phyloP scores from a whole-genome alignment of 2,888 invertebrate genomes.

The Pterostichus niger region DNA sequence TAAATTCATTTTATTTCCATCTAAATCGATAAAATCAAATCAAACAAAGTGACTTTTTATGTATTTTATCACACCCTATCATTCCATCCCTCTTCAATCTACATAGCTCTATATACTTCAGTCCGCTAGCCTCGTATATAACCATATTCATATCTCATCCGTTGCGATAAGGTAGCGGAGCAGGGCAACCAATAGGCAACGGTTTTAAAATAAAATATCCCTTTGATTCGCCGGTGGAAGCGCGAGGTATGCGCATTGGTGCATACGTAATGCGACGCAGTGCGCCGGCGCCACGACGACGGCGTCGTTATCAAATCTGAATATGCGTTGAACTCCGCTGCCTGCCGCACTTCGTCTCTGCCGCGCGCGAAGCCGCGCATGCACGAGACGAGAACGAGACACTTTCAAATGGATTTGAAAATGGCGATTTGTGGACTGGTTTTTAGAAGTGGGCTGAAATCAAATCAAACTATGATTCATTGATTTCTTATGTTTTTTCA shows the following conservation, averaged over 20 bases:
- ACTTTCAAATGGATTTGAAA: constrained; percentile 53
- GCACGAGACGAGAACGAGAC: constrained; percentile 63
- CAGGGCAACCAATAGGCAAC: constrained; percentile 73
- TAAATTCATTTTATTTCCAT: constrained; percentile 54
- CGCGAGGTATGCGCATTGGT: constrained; percentile 75
- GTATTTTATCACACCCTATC: constrained; percentile 56
- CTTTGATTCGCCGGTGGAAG: constrained; percentile 72
- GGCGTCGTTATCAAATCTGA: constrained; percentile 68
- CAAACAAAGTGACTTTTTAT: constrained; percentile 56
- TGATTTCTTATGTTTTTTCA: too few species aligned
- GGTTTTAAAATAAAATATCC: constrained; percentile 76
- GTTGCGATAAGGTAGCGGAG: constrained; percentile 43
- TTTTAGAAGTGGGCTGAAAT: neutral
- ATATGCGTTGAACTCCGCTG: constrained; percentile 59
- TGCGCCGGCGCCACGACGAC: constrained; percentile 73
- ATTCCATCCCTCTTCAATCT: neutral
- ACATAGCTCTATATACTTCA: constrained; percentile 28
- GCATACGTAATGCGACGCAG: constrained; percentile 77
- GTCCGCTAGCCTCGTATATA: constrained; percentile 16
- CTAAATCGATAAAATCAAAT: constrained; percentile 55
- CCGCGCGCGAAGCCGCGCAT: constrained; percentile 70
- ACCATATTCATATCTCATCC: constrained; percentile 53
- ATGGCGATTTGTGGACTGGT: constrained; percentile 40
- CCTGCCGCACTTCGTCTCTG: constrained; percentile 68
- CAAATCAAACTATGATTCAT: too few species aligned